A percentile compares a stretch with the other conserved stretches of the same genome.
phyloP scores from a whole-genome alignment of 2,888 invertebrate genomes.

The Melieria crassipennis region DNA sequence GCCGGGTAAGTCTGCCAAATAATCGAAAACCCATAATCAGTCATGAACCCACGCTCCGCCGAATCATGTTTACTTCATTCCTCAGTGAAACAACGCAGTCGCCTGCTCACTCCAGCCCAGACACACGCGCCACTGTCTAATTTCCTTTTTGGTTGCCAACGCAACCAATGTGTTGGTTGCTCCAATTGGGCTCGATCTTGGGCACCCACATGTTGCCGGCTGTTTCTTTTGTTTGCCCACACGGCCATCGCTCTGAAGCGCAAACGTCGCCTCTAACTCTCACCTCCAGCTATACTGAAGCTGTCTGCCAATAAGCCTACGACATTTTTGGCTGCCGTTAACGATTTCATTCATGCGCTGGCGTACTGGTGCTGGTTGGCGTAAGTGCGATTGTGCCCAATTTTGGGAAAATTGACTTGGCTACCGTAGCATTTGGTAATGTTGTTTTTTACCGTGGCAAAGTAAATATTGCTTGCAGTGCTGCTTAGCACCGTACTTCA shows the following conservation, averaged over 20 bases:
- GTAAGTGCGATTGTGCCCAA: conserved; percentile 22
- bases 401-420: conserved; percentile 25
- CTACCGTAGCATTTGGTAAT: conserved; percentile 1
- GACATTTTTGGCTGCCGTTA: conserved; percentile 27
- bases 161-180: too few relatives aligned
- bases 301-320: too few relatives aligned
- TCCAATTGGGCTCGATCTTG: too few relatives aligned
- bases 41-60: neutral
- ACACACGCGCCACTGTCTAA: too few relatives aligned
- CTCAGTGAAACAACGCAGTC: too few relatives aligned
- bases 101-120: too few relatives aligned
- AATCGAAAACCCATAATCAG: neutral
- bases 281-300: too few relatives aligned
- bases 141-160: too few relatives aligned
- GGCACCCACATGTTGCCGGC: too few relatives aligned
- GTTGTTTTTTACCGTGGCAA: neutral
- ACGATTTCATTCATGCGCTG: conserved; percentile 43
- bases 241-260: too few relatives aligned
- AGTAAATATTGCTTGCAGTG: neutral
- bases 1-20: conserved; percentile 61
- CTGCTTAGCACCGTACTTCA: neutral
- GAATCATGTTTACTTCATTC: neutral
- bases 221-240: too few relatives aligned
- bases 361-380: conserved; percentile 23
- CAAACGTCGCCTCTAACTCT: too few relatives aligned